A percentile compares a stretch with the other conserved stretches of the same genome.
Conservation (phyloP, 2,888 invertebrate genomes). For the Platerodrilus igneus region DNA sequence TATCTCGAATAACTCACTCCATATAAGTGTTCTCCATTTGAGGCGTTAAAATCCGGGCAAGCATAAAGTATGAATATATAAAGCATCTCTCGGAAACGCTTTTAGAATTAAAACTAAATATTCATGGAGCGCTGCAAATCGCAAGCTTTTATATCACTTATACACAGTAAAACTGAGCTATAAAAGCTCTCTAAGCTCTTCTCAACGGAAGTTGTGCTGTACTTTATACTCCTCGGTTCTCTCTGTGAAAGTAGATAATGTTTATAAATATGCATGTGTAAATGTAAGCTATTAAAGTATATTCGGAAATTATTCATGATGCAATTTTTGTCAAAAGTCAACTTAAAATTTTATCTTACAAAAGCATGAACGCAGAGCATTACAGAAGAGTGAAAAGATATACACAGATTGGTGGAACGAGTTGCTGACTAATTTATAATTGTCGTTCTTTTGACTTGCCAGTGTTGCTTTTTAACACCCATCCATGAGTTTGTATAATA, state of each 20-base stretch:
- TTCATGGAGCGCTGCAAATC: constrained; percentile 50
- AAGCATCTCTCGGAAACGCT: constrained; percentile 47
- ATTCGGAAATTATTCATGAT: constrained; percentile 26
- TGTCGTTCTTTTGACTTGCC: no score
- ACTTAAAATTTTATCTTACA: no score
- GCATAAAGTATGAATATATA: constrained; percentile 45
- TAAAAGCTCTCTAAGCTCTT: constrained; percentile 47
- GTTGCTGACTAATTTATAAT: no score
- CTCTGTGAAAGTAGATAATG: constrained; percentile 50
- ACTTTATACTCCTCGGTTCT: constrained; percentile 46
- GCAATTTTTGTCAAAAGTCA: constrained; percentile 18
- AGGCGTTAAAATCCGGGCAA: constrained; percentile 36
- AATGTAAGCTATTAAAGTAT: constrained; percentile 44
- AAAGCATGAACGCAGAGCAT: no score
- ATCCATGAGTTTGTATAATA: no score
- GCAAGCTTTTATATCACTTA: constrained; percentile 51
- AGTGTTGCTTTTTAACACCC: no score
- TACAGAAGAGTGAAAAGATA: no score
- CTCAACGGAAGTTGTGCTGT: constrained; percentile 41
- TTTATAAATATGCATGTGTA: constrained; percentile 51
- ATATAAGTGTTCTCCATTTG: constrained; percentile 22
- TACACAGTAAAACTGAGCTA: constrained; percentile 44
- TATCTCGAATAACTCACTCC: constrained; percentile 20
- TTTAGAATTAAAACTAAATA: constrained; percentile 50
- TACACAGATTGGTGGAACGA: no score